A percentile compares a stretch with the other conserved stretches of the same genome.
phyloP scores from a whole-genome alignment of 2,797 vertebrate species.

The Sebastes oblongus region DNA sequence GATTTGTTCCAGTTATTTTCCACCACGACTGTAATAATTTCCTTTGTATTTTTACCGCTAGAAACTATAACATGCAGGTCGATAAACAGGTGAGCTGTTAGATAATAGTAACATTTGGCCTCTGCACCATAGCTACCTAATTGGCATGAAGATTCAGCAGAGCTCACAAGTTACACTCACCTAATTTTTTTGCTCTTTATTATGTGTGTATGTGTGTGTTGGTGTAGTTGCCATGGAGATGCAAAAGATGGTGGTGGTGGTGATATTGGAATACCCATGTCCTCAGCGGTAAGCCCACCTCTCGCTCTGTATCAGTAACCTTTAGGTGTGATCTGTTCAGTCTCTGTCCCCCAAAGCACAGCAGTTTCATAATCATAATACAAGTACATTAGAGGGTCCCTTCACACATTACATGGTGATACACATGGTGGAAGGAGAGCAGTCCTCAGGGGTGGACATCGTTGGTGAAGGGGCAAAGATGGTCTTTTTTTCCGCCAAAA shows the following conservation, averaged over 20 bases:
- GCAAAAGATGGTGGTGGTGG: conserved; percentile 41
- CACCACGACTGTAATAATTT: conserved; percentile 38
- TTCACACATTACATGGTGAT: conserved; percentile 10
- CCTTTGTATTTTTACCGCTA: conserved; percentile 18
- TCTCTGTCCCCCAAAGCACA: conserved; percentile 17
- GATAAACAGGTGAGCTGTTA: conserved; percentile 23
- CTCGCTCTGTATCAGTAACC: conserved; percentile 27
- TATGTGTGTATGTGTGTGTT: conserved; percentile 20
- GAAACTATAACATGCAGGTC: conserved; percentile 14
- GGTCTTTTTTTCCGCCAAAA: background rate
- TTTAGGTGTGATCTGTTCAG: conserved; percentile 17
- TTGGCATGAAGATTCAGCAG: conserved; percentile 40
- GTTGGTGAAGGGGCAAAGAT: background rate
- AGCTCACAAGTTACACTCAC: conserved; percentile 38
- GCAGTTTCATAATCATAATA: conserved; percentile 20
- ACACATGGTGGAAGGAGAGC: background rate
- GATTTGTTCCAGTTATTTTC: conserved; percentile 60
- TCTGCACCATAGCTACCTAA: conserved; percentile 31
- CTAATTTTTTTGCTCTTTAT: conserved; percentile 36
- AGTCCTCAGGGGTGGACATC: background rate
- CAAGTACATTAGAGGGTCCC: conserved; percentile 4
- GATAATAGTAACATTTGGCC: conserved; percentile 36
- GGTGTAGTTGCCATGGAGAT: conserved; percentile 66
- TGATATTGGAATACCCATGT: conserved; percentile 52
- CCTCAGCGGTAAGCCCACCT: conserved; percentile 22